phyloP scores from a whole-genome alignment of 2,888 invertebrate species.

The Drosophila niveifrons region DNA sequence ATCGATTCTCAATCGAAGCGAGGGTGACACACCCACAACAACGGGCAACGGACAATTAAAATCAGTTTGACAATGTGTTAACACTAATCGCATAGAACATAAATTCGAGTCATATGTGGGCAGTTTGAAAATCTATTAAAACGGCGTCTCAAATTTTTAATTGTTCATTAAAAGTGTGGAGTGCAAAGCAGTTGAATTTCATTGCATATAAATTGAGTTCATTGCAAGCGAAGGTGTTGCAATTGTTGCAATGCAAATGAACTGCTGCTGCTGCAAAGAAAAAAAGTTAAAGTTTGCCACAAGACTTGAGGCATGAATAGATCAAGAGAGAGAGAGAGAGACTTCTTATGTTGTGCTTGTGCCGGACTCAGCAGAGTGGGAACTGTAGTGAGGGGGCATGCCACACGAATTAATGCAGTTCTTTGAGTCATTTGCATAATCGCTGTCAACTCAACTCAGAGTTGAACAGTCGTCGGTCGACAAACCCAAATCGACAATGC shows the following conservation, averaged over 20 bases:
- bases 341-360: not conserved
- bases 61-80: conserved; percentile 56
- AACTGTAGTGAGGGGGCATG: conserved; percentile 12
- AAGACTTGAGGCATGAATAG: conserved; percentile 15
- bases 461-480: conserved; percentile 44
- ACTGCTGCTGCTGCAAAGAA: conserved; percentile 10
- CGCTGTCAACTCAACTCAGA: conserved; percentile 72
- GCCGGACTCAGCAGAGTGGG: not conserved
- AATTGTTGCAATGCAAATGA: conserved; percentile 67
- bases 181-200: conserved; percentile 9
- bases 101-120: conserved; percentile 27
- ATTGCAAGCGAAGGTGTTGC: conserved; percentile 21
- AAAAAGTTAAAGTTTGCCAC: conserved; percentile 36
- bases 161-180: conserved; percentile 69
- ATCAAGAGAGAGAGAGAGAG: conserved; percentile 25
- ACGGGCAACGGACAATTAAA: conserved; percentile 39
- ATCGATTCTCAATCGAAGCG: conserved; percentile 40
- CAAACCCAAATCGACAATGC: conserved; percentile 52
- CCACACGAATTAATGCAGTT: conserved; percentile 71
- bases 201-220: conserved; percentile 69
- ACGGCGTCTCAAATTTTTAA: conserved; percentile 53
- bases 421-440: conserved; percentile 77
- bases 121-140: conserved; percentile 40
- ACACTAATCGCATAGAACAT: conserved; percentile 41
- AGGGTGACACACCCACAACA: conserved; percentile 33